Evolutionary conservation across 37 sponge, comb jelly and placozoan genomes (phyloP), one percentile per base, ranked within the genome.

Genomic region (Axinella damicornis): DNA sequence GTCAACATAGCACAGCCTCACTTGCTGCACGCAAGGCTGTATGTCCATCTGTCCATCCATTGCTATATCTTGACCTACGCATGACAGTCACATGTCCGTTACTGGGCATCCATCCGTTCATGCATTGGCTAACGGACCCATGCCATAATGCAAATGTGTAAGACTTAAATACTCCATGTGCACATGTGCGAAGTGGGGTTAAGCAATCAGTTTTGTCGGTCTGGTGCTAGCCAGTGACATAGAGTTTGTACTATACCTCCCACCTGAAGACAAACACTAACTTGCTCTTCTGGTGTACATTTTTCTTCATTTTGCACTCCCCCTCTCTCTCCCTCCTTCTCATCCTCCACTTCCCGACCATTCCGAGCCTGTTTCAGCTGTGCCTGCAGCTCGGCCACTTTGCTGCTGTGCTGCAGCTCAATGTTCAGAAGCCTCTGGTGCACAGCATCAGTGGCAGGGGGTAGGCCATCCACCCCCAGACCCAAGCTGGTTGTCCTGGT

Each of bases 381-480:
- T 46, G 36, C 59, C 2, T 56, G 19, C 71, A 86, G 38, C 19
- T 69, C 25, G 18, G 18, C 5, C 14, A 87, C 55, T 46, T 69
- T 36, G 6, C 20, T 16, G 32, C 20, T 37, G 57, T 72, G 74
- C 56, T 65, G 34, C 13, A 0, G 27, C 41, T 53, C 41, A 5
- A 79, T 1, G 35, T 72, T 64, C 54, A n/a, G 59, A 66, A 92
- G 32, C 14, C 85, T 74, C 1, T n/a, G 18, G 20, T 92, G 93
- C 5, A 84, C 85, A 19, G 74, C 34, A 35, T 88, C 89, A 16
- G 1, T 24, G 25, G 31, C 15, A 19, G 17, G 34, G 17, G 62
- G 85, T 25, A 92, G 67, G 36, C 93, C 93, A 46, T 92, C 93
- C 21, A 41, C 73, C 18, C 76, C 89, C 11, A 89, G 79, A 28